phyloP scores from a whole-genome alignment of 2,797 vertebrate genomes.

The Limosa lapponica region DNA sequence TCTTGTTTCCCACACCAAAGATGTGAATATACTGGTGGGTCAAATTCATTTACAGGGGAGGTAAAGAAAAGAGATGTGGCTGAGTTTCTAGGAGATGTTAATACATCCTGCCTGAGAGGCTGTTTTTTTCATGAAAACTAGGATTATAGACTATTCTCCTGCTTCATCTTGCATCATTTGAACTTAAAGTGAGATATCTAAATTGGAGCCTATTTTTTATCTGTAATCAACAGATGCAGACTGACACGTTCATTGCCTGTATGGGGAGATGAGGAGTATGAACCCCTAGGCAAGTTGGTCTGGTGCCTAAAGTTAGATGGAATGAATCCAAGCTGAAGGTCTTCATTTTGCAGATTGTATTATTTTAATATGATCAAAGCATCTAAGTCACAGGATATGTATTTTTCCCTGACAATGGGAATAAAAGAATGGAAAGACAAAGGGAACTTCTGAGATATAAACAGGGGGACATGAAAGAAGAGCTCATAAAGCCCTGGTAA shows the following conservation, averaged over 20 bases:
- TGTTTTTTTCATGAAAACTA: background rate
- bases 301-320: constrained; percentile 38
- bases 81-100: constrained; percentile 7
- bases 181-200: constrained; percentile 46
- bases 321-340: constrained; percentile 42
- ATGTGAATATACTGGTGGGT: background rate
- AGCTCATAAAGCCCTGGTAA: background rate
- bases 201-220: constrained; percentile 41
- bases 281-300: constrained; percentile 42
- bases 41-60: background rate
- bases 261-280: constrained; percentile 3
- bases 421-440: background rate
- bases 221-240: constrained; percentile 42
- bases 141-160: background rate
- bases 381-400: background rate
- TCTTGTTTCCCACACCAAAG: background rate
- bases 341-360: constrained; percentile 41
- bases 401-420: background rate
- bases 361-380: constrained; percentile 55
- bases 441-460: background rate
- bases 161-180: constrained; percentile 15
- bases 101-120: background rate
- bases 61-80: background rate
- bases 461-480: background rate
- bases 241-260: background rate